Evolutionary conservation across 2,113 vertebrate species (phyloP), one percentile per base, ranked within the genome.

Genomic region (Morphnarchus princeps): DNA sequence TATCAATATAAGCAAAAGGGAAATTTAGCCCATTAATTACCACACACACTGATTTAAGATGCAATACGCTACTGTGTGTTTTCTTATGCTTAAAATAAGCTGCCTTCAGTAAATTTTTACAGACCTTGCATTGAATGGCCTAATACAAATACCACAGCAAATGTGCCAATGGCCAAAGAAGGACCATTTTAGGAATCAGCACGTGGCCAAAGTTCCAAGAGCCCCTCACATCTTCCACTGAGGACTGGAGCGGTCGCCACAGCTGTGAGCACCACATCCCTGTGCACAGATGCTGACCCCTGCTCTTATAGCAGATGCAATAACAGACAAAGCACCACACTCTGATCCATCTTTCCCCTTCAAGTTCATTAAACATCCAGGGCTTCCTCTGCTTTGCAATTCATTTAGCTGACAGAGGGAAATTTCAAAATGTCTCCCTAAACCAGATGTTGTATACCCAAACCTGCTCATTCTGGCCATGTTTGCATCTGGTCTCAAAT

Each of bases 31-130:
- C 47, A 54, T 84, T 92, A 62, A 63, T 92, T 87, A 74, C 47
- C 49, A 43, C 31, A 32, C 22, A 11, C 40, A 65, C 7, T 57
- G 57, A 81, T 83, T 81, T 92, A 91, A 84, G 76, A 57, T n/a
- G 52, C 47, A 69, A 28, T 81, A 42, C 4, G 4, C 20, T 42
- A 42, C 63, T 43, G 6, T n/a, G 10, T 77, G 31, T 36, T 89
- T 92, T 57, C 43, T 63, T 74, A 92, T 9, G 31, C 28, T 58
- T 74, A 59, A 81, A 91, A 83, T 89, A 49, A 95, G 31, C 55
- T 95, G n/a, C 40, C 40, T 63, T 32, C 16, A 79, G 31, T 40
- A 63, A 78, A 76, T 31, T 74, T 90, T 83, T 67, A 83, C 11
- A n/a, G 59, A 82, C 59, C 43, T 86, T 78, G 24, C n/a, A 22